These are phyloP conservation scores for Erethizon dorsatum DNA, from an alignment of 2,797 vertebrate genomes.

Conservation along the genomic window DNA sequence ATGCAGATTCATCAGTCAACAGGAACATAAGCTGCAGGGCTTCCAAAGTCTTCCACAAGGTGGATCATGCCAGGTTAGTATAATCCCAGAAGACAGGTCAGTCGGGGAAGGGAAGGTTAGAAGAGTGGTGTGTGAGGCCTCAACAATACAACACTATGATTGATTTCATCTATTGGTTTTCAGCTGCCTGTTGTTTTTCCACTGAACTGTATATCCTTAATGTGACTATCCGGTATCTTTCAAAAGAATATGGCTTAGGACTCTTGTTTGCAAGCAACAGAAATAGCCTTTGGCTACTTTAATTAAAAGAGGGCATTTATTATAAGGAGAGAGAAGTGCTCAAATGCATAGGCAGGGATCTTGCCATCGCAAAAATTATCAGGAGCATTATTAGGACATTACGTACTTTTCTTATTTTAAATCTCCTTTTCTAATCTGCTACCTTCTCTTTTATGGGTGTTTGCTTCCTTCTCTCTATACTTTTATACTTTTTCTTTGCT, in stretches of 20 bases:
- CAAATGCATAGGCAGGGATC: background rate
- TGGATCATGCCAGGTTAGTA: constrained; percentile 57
- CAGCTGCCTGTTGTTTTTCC: background rate
- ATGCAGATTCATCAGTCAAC: constrained; percentile 12
- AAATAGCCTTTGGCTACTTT: background rate
- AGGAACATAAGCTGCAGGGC: constrained; percentile 65
- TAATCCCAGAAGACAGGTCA: background rate
- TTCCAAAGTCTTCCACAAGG: background rate
- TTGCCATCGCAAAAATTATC: background rate
- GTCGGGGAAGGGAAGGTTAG: too few species aligned
- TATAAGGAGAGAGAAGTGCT: background rate
- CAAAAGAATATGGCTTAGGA: background rate
- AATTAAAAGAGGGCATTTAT: background rate
- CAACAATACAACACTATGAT: rapidly evolving
- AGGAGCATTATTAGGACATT: background rate
- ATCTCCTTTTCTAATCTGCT: background rate
- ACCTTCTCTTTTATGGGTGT: background rate
- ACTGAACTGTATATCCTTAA: background rate
- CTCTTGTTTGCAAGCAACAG: background rate
- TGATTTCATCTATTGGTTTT: background rate
- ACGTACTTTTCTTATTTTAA: background rate
- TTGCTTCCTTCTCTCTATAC: background rate
- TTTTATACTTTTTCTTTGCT: background rate
- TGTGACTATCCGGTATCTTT: background rate
- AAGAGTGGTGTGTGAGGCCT: too few species aligned